These are phyloP conservation scores for Argyresthia albistria DNA, from an alignment of 2,888 invertebrate species.

Conservation along the genomic window DNA sequence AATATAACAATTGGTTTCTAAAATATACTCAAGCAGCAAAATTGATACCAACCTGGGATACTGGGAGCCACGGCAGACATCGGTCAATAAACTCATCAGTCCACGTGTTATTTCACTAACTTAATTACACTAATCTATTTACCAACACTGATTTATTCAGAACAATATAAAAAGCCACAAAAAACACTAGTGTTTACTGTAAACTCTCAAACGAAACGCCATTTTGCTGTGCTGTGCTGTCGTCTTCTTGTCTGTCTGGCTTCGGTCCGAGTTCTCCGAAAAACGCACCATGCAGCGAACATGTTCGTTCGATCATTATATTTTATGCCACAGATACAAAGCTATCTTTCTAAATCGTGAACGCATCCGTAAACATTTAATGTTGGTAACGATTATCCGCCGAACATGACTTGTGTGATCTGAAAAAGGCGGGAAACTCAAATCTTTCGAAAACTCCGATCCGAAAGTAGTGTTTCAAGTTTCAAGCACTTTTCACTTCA, in stretches of 20 bases:
- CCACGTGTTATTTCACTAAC: conserved; percentile 44
- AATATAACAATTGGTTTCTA: too few relatives aligned
- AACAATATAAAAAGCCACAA: conserved; percentile 17
- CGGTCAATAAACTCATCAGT: conserved; percentile 69
- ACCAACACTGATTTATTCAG: conserved; percentile 17
- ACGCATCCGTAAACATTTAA: too few relatives aligned
- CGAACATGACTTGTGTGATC: too few relatives aligned
- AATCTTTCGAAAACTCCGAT: too few relatives aligned
- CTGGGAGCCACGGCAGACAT: conserved; percentile 71
- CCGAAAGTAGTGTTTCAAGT: too few relatives aligned
- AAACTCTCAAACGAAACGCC: conserved; percentile 58
- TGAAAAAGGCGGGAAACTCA: too few relatives aligned
- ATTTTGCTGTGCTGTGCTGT: conserved; percentile 39
- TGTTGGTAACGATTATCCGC: too few relatives aligned
- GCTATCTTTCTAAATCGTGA: too few relatives aligned
- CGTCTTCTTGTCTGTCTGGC: too few relatives aligned
- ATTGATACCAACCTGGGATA: conserved; percentile 59
- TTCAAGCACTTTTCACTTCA: too few relatives aligned
- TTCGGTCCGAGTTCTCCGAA: background rate
- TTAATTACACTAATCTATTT: conserved; percentile 16
- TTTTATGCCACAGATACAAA: too few relatives aligned
- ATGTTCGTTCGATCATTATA: background rate
- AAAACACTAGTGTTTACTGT: conserved; percentile 47
- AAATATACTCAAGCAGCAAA: too few relatives aligned
- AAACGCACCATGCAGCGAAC: background rate